Evolutionary conservation across 1,140 invertebrate species (phyloP), one percentile per base, ranked within the genome.

Genomic region (Rhysida immarginata): DNA sequence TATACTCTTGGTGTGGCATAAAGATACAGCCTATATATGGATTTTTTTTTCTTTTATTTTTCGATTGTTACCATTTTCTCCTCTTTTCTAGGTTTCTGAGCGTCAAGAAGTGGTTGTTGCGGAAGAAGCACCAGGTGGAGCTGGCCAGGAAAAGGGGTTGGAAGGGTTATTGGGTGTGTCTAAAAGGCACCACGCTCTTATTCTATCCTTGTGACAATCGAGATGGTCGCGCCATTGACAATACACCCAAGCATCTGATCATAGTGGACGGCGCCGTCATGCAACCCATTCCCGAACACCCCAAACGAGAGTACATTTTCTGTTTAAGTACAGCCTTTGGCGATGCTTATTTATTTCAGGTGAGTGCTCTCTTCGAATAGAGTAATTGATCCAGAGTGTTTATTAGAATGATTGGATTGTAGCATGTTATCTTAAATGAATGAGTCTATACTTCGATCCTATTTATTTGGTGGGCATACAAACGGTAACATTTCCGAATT

Each of bases 121-220:
- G 93, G 59, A 95, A 95, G 73, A 95, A 95, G 71, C 88, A 93
- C 71, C 91, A 96, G 73, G 88, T 96, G 61, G 93, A 97, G 70
- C 73, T 96, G 68, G 93, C 93, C 2, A 78, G 91, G 20, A 93
- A 94, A 69, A 79, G 93, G 42, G 91, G 90, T 57, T 97, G 94
- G 94, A 96, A 96, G 72, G 88, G 89, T 49, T 97, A 97, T 72
- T 97, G 93, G 92, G 92, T 96, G 13, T 95, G 91, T 71, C 76
- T 98, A 53, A 96, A 96, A 70, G 94, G 94, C 55, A 96, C 93
- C 14, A 96, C 92, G 20, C 77, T 98, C 21, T 79, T 96, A 23
- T 97, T 97, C 73, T 96, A 96, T 72, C 90, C 91, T 1, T 95
- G 92, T 69, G 90, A 94, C 68, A 91, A 90, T 25, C 81, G 91